Evolutionary conservation across 1,140 invertebrate genomes (phyloP).

Genomic region (roundworm (Caenorhabditis elegans)): DNA sequence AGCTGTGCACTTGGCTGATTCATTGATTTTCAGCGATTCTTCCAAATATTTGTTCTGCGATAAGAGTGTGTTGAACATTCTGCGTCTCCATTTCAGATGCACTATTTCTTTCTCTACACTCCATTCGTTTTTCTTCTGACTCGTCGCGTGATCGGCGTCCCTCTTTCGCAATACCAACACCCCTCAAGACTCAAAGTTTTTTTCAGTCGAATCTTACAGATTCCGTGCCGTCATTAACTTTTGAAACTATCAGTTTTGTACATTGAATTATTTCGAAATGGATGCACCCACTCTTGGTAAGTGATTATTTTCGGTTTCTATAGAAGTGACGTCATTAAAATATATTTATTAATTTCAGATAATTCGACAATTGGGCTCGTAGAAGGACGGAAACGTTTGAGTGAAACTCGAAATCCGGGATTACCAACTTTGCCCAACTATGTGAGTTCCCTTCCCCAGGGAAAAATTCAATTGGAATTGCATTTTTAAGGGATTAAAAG

Average conservation of each 20-base stretch:
- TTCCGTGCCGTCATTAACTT: not conserved
- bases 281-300: not conserved
- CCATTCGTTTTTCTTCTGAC: not conserved
- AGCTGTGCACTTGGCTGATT: not conserved
- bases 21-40: not conserved
- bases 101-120: not conserved
- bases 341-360: not conserved
- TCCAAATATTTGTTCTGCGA: constrained; percentile 12
- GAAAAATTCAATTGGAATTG: too few species aligned
- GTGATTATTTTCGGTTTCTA: not conserved
- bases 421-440: not conserved
- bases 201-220: not conserved
- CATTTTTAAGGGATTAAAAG: not conserved
- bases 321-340: not conserved
- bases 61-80: not conserved
- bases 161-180: not conserved
- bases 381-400: not conserved
- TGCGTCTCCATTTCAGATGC: not conserved
- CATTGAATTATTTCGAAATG: not conserved
- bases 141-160: not conserved
- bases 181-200: not conserved
- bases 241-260: not conserved
- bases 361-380: not conserved
- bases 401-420: not conserved
- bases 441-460: too few species aligned